Conservation (phyloP, 2,797 vertebrate species). For the Hipposideros larvatus region DNA sequence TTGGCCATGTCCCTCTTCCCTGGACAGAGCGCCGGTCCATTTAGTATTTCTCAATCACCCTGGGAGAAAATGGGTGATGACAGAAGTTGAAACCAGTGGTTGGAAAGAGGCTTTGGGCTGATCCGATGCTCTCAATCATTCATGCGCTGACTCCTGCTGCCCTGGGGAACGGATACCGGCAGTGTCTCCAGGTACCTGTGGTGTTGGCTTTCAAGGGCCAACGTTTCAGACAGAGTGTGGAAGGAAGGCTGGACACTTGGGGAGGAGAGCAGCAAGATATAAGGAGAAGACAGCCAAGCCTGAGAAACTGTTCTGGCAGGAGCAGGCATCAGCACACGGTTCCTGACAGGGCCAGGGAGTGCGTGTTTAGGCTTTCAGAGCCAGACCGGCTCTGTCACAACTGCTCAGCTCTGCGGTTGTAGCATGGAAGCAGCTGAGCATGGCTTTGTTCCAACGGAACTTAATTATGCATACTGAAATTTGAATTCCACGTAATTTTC, state of each 20-base stretch:
- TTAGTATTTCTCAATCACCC: background rate
- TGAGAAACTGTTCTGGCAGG: background rate
- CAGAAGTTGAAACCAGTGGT: background rate
- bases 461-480: background rate
- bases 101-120: background rate
- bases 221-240: background rate
- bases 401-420: background rate
- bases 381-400: background rate
- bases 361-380: rapidly evolving
- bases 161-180: background rate
- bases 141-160: background rate
- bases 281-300: background rate
- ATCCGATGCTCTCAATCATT: background rate
- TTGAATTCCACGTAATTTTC: background rate
- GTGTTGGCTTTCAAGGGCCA: background rate
- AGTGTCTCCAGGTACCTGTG: background rate
- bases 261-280: rapidly evolving
- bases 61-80: background rate
- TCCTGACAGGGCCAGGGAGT: background rate
- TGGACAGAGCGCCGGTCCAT: background rate
- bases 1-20: background rate
- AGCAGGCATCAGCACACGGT: rapidly evolving
- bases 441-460: background rate
- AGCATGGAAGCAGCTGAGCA: rapidly evolving
- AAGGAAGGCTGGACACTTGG: background rate